These are phyloP conservation scores for Trichacis sp. DNA, from an alignment of 2,888 invertebrate species.

Conservation along the genomic window DNA sequence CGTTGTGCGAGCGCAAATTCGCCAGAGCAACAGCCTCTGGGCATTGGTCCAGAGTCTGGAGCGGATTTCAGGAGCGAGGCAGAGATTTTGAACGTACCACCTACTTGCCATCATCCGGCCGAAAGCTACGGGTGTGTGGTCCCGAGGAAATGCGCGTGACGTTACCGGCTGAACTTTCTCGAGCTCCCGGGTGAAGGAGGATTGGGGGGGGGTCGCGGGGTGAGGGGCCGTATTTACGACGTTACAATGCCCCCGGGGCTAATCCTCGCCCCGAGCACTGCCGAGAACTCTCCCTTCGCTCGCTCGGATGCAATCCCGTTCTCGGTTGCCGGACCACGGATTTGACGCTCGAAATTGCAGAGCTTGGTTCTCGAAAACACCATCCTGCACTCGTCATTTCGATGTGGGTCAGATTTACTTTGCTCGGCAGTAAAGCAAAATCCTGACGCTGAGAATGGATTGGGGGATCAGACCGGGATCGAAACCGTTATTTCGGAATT, in stretches of 20 bases:
- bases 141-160: constrained; percentile 50
- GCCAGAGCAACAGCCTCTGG: constrained; percentile 36
- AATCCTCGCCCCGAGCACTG: constrained; percentile 59
- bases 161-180: constrained; percentile 48
- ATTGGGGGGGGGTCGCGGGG: constrained; percentile 32
- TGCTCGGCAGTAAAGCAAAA: constrained; percentile 3
- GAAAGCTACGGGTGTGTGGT: constrained; percentile 37
- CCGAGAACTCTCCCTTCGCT: constrained; percentile 45
- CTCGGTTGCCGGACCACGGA: constrained; percentile 32
- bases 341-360: constrained; percentile 39
- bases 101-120: constrained; percentile 42
- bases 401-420: constrained; percentile 37
- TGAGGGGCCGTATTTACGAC: constrained; percentile 65
- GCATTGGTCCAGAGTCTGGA: constrained; percentile 31
- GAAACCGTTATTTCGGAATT: too few species aligned
- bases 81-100: constrained; percentile 29
- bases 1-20: constrained; percentile 26
- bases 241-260: constrained; percentile 68
- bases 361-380: constrained; percentile 34
- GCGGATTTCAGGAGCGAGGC: constrained; percentile 33
- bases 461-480: too few species aligned
- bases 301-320: constrained; percentile 44
- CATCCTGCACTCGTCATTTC: constrained; percentile 32
- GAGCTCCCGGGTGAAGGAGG: constrained; percentile 42
- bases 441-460: too few species aligned